Conservation (phyloP, 2,797 vertebrate genomes). For the Schizopygopsis pylzovi region DNA sequence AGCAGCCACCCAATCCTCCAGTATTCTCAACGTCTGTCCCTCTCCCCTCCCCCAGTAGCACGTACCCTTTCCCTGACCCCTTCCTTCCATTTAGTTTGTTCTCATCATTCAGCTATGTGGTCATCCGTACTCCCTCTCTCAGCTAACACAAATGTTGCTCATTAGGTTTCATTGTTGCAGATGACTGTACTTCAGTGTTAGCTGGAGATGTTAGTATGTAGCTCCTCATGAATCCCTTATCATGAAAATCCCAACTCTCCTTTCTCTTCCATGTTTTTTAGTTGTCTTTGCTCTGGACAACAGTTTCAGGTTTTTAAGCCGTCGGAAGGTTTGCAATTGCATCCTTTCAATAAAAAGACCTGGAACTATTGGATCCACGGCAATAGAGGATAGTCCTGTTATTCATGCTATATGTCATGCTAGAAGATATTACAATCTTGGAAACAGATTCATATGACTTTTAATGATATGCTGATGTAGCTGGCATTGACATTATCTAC, state of each 20-base stretch:
- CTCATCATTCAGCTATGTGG: constrained; percentile 39
- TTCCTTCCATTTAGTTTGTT: constrained; percentile 24
- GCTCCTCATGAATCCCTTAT: constrained; percentile 46
- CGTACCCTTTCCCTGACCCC: constrained; percentile 38
- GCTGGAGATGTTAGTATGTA: constrained; percentile 56
- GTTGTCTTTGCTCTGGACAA: constrained; percentile 41
- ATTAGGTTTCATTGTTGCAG: constrained; percentile 45
- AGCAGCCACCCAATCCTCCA: not conserved
- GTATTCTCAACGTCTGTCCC: constrained; percentile 15
- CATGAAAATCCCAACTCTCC: constrained; percentile 42
- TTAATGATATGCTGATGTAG: constrained; percentile 82
- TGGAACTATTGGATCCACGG: constrained; percentile 54
- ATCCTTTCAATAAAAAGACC: not conserved
- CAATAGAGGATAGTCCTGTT: constrained; percentile 58
- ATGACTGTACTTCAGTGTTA: constrained; percentile 46
- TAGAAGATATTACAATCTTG: constrained; percentile 61
- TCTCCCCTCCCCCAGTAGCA: constrained; percentile 22
- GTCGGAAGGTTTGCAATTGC: not conserved
- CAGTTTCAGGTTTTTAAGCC: constrained; percentile 56
- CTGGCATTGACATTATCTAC: constrained; percentile 94
- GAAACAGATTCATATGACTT: constrained; percentile 57
- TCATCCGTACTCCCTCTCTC: constrained; percentile 59
- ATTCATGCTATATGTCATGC: constrained; percentile 61
- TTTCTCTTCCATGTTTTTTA: constrained; percentile 47
- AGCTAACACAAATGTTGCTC: constrained; percentile 48